Base-by-base conservation (phyloP, 2,113 vertebrate genomes). In the Hepsetus odoe region DNA sequence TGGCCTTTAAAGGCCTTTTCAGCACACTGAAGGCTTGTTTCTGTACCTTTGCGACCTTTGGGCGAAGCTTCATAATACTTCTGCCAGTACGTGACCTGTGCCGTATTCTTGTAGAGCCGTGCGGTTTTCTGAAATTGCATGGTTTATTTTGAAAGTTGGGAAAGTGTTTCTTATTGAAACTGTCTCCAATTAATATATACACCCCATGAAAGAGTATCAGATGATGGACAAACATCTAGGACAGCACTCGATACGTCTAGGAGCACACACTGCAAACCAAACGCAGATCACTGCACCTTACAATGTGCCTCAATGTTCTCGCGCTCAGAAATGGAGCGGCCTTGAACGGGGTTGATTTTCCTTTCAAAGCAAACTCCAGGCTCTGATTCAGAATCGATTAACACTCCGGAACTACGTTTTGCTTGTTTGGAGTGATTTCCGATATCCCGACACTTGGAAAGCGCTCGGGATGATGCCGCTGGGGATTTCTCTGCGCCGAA, bases 391-490 rank as follows among this genome's bases (percentile, higher is more conserved):
- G 49, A 85, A 81, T 84, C 24, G 87, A 88, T 87, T 85, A 84
- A 77, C 70, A 44, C 83, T 82, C 83, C 79, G 62, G 84, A 76
- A 82, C 55, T 86, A 82, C 74, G 40, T 59, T 72, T 65, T 86
- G 88, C 90, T 92, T 90, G 86, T 91, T 91, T 91, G 86, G 85
- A 89, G 85, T 84, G 87, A 92, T 90, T 90, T 81, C 53, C 80
- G 82, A 88, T 89, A 91, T 90, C 87, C 84, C 77, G 80, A 32
- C 82, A 77, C 88, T 55, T 9, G 51, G 22, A 55, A 87, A 87
- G 85, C 86, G 76, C 83, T 55, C 76, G 84, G 83, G 82, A 84
- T 64, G 16, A 76, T 58, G 81, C 51, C 18, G 56, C 8, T 0
- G 65, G 75, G 82, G 67, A 85, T 88, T 88, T 85, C 78, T 84